phyloP scores from a whole-genome alignment of 2,113 vertebrate species.

The Progne subis region DNA sequence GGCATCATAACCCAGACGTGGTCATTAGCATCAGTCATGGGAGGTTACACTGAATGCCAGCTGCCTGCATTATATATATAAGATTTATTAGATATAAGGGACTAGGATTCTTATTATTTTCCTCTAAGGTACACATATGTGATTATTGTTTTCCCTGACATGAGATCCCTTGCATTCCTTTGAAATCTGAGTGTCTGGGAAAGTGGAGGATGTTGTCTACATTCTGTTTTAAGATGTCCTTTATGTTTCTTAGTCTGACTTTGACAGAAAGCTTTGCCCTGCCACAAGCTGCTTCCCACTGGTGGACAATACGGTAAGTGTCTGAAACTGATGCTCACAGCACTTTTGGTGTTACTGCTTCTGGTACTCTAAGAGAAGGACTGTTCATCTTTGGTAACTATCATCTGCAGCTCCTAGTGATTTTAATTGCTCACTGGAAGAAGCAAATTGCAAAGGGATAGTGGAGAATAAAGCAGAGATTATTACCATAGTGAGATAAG shows the following conservation, averaged over 20 bases:
- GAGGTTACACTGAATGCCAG: not conserved
- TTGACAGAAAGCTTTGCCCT: not conserved
- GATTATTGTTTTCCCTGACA: not conserved
- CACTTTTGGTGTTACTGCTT: not conserved
- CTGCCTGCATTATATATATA: not conserved
- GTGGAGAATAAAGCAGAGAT: not conserved
- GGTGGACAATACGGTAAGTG: not conserved
- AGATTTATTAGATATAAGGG: not conserved
- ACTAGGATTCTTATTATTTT: not conserved
- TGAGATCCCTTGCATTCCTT: not conserved
- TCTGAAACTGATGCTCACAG: not conserved
- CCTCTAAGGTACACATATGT: not conserved
- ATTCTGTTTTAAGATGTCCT: not conserved
- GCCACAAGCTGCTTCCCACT: not conserved
- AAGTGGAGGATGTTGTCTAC: not conserved
- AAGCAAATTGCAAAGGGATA: not conserved
- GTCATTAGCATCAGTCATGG: not conserved
- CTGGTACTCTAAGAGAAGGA: not conserved
- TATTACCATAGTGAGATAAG: slow-evolving; percentile 89
- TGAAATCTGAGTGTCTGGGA: not conserved
- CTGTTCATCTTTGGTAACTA: not conserved
- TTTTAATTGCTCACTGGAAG: not conserved
- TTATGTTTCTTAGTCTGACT: not conserved
- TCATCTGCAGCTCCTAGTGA: not conserved
- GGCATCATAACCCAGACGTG: not conserved